Evolutionary conservation across 23 tunicate species (phyloP), one percentile per base, ranked within the genome.

Genomic region (Pegea sp.): DNA sequence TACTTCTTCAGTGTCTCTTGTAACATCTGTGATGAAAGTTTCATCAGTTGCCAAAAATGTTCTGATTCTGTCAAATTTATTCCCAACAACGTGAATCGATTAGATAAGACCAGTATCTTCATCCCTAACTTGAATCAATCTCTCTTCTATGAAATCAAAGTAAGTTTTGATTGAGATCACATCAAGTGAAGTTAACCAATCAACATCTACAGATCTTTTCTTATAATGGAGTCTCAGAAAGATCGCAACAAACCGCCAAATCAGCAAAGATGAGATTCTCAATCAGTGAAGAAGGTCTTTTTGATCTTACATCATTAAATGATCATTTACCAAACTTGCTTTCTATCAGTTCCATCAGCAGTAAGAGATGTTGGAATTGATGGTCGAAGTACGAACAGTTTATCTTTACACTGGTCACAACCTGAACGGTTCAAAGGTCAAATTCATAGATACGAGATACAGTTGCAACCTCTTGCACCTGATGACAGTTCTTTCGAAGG

Each of bases 191-290:
- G 18, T 49, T 13, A 6, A 49, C 5, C 54, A 24, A 5, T 49
- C 18, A 4, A 24, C 13, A 19, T 48, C 25, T 54, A 24, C 56
- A 81, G 93, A 57, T 81, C 42, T 48, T 64, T 18, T 66, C 93
- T 19, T 70, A 27, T 51, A 81, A 81, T 56, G 75, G 66, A 1
- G 80, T 81, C 8, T 54, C 76, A 11, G 53, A 57, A 1, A 63
- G 30, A 5, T 29, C 56, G 46, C 38, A 38, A 11, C 27, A 49
- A 28, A 46, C 65, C 34, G 49, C 76, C 0, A 60, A 44, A 24
- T 69, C 21, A 29, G 71, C 28, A 8, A 18, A 19, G 25, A 49
- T 81, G 29, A 30, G 54, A 24, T 49, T 81, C 25, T 46, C 70
- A 21, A 79, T 67, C 18, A 48, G 54, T 3, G 69, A 67, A 21